Conservation (phyloP, 53 echinoderm and acorn worm genomes). For the Arbacia lixula region DNA sequence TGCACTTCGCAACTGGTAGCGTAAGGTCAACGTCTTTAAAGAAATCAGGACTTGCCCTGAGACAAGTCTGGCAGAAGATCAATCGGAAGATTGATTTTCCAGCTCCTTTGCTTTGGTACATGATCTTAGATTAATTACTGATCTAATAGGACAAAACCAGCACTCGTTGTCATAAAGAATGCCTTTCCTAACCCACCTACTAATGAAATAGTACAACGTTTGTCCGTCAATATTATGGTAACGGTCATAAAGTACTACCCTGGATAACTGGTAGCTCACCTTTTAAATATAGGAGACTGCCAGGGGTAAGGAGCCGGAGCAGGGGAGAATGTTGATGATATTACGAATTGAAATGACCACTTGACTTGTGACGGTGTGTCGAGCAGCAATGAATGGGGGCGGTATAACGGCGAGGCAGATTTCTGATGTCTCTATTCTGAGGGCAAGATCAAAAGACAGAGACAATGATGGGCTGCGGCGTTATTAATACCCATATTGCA, state of each 20-base stretch:
- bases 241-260: slow-evolving; percentile 42
- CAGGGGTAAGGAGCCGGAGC: not conserved
- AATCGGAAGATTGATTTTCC: no score
- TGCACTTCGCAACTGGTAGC: no score
- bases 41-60: no score
- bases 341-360: slow-evolving; percentile 28
- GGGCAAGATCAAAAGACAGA: slow-evolving; percentile 33
- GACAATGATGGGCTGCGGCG: slow-evolving; percentile 35
- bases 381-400: slow-evolving; percentile 17
- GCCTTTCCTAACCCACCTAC: no score
- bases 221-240: slow-evolving; percentile 53
- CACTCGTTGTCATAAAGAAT: no score
- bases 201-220: no score
- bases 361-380: slow-evolving; percentile 43
- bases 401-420: not conserved
- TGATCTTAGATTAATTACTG: no score
- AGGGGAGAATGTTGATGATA: not conserved
- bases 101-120: no score
- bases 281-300: not conserved
- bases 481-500: slow-evolving; percentile 55
- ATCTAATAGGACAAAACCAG: no score
- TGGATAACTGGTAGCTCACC: no score
- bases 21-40: no score
- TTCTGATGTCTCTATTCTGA: not conserved
- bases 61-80: no score